Evolutionary conservation across 35 echinoderm and acorn worm species (phyloP).

Genomic region (Acanthaster planci): DNA sequence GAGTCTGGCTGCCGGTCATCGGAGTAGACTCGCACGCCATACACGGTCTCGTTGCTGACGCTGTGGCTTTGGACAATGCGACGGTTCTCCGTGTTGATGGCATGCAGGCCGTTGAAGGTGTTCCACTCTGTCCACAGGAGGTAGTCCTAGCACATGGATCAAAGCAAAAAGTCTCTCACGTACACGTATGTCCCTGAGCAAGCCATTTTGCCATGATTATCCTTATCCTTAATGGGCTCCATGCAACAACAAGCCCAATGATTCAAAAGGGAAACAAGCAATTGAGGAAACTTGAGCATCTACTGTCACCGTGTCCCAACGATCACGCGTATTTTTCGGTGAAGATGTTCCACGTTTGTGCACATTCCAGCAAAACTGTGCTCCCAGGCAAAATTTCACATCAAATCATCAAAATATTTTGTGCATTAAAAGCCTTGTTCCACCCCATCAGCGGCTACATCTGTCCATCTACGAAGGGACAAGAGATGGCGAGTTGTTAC

Average conservation of each 20-base stretch:
- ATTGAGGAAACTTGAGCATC: too few relatives aligned
- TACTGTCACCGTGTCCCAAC: too few relatives aligned
- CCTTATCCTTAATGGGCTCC: background rate
- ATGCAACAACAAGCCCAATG: background rate
- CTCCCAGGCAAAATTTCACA: too few relatives aligned
- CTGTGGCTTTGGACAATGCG: slow-evolving; percentile 48
- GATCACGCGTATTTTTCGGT: too few relatives aligned
- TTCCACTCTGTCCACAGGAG: slow-evolving; percentile 76
- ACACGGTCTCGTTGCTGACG: slow-evolving; percentile 37
- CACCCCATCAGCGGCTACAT: too few relatives aligned
- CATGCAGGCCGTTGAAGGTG: slow-evolving; percentile 62
- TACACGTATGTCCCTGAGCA: background rate
- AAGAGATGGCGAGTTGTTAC: too few relatives aligned
- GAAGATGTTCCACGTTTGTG: too few relatives aligned
- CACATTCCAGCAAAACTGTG: too few relatives aligned
- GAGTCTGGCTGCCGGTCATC: slow-evolving; percentile 52
- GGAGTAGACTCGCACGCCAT: slow-evolving; percentile 62
- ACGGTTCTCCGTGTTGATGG: slow-evolving; percentile 54
- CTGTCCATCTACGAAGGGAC: too few relatives aligned
- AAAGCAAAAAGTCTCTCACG: background rate
- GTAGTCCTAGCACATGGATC: slow-evolving; percentile 57
- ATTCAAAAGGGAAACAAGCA: background rate
- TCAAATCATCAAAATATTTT: too few relatives aligned
- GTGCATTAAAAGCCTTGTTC: too few relatives aligned
- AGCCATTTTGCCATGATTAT: background rate